Evolutionary conservation across 92 coral and sea anemone genomes (phyloP), one percentile per base, ranked within the genome.

Genomic region (Parazoanthus swiftii): DNA sequence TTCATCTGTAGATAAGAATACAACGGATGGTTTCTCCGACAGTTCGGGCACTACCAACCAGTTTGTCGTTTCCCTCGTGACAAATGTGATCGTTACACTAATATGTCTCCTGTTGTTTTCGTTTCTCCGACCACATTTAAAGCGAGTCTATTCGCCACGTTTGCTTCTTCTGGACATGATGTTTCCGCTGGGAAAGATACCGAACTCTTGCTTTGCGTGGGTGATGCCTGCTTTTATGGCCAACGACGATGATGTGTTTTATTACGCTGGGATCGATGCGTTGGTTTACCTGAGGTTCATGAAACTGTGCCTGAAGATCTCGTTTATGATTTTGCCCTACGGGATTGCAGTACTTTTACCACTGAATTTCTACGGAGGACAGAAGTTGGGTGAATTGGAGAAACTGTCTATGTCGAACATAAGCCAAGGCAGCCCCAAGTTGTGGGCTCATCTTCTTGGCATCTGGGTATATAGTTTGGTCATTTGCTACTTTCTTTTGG

Each of bases 391-490:
- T 13, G 94, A 93, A 13, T 68, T 96, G 68, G 98, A 96, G 39
- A 88, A 89, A 81, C 86, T 96, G 3, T 91, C 94, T 10, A 54
- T 96, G 93, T 92, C 98, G 1, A 96, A 96, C 91, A 86, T 96
- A 46, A 56, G 76, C 50, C 80, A 89, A 38, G 59, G 56, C 26
- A 93, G 96, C 5, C 73, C 88, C 3, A 89, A 88, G 59, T 78
- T 95, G 48, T 96, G 99, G 99, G 98, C 96, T 21, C 99, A 96
- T 91, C 92, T 96, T 42, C 74, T 96, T 18, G 95, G 95, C 4
- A 98, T 95, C 33, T 96, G 98, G 98, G 88, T 85, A 15, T 96
- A 96, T 90, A 93, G 97, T 1, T 5, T 92, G 16, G 90, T 95
- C 66, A 92, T 96, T 33, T 95, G 94, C 81, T 96, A 92, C 80